Conservation (phyloP, 2,797 vertebrate species). For the Leontocebus nigricollis region DNA sequence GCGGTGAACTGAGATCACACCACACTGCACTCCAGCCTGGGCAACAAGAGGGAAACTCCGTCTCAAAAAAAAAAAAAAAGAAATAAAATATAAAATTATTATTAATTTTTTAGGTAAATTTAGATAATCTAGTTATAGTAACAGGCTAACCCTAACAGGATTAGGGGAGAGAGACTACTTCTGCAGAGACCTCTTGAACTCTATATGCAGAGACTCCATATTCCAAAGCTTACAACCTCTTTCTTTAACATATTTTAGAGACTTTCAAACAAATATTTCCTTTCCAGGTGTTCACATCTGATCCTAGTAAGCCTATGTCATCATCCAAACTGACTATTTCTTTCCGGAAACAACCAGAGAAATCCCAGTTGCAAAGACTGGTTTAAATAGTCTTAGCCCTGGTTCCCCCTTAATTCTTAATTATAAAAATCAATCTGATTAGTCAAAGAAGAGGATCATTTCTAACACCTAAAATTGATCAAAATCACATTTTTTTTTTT, state of each 20-base stretch:
- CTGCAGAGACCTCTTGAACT: not conserved
- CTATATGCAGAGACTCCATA: not conserved
- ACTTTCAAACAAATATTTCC: not conserved
- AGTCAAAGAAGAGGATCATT: constrained; percentile 33
- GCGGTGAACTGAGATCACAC: no score
- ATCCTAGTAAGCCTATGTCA: not conserved
- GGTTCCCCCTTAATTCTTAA: constrained; percentile 32
- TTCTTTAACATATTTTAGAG: constrained; percentile 33
- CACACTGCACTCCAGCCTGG: no score
- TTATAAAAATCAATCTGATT: constrained; percentile 41
- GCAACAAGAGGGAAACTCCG: no score
- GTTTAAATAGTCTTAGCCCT: not conserved
- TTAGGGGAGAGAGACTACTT: not conserved
- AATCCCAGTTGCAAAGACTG: not conserved
- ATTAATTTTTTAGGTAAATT: constrained; percentile 5
- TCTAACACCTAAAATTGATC: not conserved
- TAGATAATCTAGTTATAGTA: not conserved
- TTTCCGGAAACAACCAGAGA: constrained; percentile 31
- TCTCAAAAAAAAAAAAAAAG: no score
- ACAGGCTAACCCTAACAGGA: not conserved
- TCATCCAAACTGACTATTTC: constrained; percentile 9
- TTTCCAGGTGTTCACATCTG: not conserved
- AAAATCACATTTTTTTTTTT: constrained; percentile 45
- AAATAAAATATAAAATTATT: constrained; percentile 27
- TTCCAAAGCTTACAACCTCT: not conserved